Conservation (phyloP, 2,888 invertebrate genomes). For the Drosophila bunnanda region DNA sequence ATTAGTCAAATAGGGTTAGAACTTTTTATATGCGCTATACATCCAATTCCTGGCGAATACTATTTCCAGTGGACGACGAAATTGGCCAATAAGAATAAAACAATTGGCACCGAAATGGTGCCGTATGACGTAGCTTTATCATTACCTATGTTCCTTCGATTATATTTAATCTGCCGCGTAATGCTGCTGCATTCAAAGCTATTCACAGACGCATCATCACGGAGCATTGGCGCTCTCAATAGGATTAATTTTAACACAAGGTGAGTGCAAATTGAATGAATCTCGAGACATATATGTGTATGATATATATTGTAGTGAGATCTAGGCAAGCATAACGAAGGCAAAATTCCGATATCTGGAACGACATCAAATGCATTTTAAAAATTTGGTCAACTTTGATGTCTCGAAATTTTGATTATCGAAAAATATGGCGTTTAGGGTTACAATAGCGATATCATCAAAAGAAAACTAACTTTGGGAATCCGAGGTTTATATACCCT, state of each 20-base stretch:
- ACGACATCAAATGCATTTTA: too few relatives aligned
- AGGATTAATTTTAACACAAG: constrained; percentile 99
- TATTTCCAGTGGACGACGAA: constrained; percentile 98
- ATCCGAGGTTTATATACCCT: too few relatives aligned
- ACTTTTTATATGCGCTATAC: constrained; percentile 97
- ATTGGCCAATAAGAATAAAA: constrained; percentile 93
- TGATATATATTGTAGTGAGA: neutral
- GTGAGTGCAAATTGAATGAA: constrained; percentile 84
- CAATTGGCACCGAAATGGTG: constrained; percentile 89
- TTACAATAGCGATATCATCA: neutral
- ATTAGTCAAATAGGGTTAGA: constrained; percentile 96
- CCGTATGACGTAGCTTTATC: constrained; percentile 98
- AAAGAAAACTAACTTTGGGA: neutral
- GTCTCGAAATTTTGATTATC: too few relatives aligned
- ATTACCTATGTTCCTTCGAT: constrained; percentile 99
- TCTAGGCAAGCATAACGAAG: too few relatives aligned
- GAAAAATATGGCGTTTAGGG: too few relatives aligned
- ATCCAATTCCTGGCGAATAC: constrained; percentile 98
- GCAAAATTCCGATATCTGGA: too few relatives aligned
- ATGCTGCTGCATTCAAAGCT: constrained; percentile 99
- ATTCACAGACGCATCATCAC: constrained; percentile 99
- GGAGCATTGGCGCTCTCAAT: constrained; percentile 98
- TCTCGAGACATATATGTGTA: neutral
- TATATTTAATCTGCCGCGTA: constrained; percentile 99
- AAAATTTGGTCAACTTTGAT: too few relatives aligned